phyloP scores from a whole-genome alignment of 2,888 invertebrate species.

The Teinopalpus imperialis region DNA sequence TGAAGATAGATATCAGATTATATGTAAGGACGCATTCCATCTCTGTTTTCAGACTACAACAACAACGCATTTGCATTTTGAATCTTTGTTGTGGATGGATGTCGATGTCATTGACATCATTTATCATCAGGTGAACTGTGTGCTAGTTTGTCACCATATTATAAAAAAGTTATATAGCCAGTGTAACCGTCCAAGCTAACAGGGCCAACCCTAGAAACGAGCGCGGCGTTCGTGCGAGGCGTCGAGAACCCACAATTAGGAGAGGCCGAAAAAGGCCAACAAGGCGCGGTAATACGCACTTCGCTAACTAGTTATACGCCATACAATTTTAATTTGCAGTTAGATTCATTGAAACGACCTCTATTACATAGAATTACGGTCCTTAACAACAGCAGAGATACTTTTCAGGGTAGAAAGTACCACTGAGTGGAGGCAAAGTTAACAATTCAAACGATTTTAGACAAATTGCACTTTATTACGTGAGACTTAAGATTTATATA shows the following conservation, averaged over 20 bases:
- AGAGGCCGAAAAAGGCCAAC: conserved; percentile 60
- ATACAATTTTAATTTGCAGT: conserved; percentile 35
- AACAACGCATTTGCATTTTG: too few relatives aligned
- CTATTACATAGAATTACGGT: conserved; percentile 27
- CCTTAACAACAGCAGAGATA: conserved; percentile 17
- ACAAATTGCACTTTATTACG: conserved; percentile 32
- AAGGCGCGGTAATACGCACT: conserved; percentile 68
- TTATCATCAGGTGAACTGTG: too few relatives aligned
- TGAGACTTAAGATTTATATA: background rate
- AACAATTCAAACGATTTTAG: conserved; percentile 28
- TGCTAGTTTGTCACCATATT: too few relatives aligned
- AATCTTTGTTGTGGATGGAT: too few relatives aligned
- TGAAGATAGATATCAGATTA: too few relatives aligned
- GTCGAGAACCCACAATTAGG: conserved; percentile 80
- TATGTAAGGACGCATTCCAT: too few relatives aligned
- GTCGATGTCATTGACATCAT: too few relatives aligned
- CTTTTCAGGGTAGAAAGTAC: conserved; percentile 47
- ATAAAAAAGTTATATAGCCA: too few relatives aligned
- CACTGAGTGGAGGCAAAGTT: conserved; percentile 40
- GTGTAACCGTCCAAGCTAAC: too few relatives aligned
- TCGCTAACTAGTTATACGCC: conserved; percentile 63
- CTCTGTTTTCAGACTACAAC: too few relatives aligned
- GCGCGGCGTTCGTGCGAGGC: conserved; percentile 60
- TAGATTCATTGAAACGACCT: conserved; percentile 34
- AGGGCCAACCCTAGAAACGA: conserved; percentile 56